Base-by-base conservation (phyloP, 2,797 vertebrate genomes). In the Bryconaethiops microstoma region DNA sequence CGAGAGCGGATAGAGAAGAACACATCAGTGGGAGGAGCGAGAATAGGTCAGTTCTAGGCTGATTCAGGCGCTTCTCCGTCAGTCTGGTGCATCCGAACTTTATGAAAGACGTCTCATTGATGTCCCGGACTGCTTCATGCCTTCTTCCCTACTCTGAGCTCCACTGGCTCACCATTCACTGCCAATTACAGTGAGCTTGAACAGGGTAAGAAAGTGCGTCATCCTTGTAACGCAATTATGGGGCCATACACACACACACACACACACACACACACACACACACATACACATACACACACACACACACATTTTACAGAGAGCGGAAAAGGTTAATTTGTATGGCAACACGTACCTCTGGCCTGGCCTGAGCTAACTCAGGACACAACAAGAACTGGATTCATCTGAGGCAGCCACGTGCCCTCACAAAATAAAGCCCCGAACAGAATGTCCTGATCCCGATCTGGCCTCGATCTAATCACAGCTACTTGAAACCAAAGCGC, bases 161-260 rank as follows among this genome's bases (percentile, higher is more conserved):
- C 88, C 90, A 90, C 90, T 83, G 84, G 92, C 82, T 90, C 91
- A 90, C 91, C 91, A 90, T 94, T 95, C 94, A 94, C 88, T 92
- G 91, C 91, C 93, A 94, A 95, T 95, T 95, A 95, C 92, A 93
- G 91, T 94, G 93, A 94, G 91, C 91, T 94, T 94, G 91, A 92
- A 91, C 93, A 93, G 94, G 91, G 90, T 92, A 93, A 92, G 91
- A 94, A 93, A 93, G 93, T 94, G 93, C 92, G 93, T 94, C 94
- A 95, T 93, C 89, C 90, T 92, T 90, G 92, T 94, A 94, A 95
- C 93, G 91, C 88, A 94, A 95, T 95, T 94, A 93, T 86, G 89
- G 88, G 88, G 86, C 88, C 85, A 89, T 90, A 88, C 88, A 89
- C 87, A 92, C 89, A 84, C 82, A 45, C 42, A 45, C 42, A 45